Conservation (phyloP, 2,797 vertebrate genomes). For the Eidolon dupreanum region DNA sequence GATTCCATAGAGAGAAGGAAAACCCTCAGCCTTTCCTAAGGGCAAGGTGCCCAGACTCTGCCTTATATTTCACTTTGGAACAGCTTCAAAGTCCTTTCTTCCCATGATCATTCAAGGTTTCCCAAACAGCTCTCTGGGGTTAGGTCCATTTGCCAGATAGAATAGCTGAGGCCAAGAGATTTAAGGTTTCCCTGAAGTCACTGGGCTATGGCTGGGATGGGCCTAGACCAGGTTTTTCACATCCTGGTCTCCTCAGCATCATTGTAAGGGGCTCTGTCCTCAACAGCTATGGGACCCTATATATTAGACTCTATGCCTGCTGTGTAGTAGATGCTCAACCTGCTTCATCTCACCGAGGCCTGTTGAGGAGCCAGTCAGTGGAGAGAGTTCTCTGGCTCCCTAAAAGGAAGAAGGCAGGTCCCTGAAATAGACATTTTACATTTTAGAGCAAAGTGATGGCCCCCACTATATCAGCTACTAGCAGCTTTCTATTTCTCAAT, state of each 20-base stretch:
- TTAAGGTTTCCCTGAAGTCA: not conserved
- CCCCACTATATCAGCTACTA: not conserved
- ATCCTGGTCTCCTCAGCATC: not conserved
- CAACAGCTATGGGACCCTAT: not conserved
- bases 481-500: not conserved
- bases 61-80: not conserved
- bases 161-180: not conserved
- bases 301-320: not conserved
- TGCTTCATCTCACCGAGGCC: not conserved
- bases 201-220: not conserved
- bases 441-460: not conserved
- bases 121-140: not conserved
- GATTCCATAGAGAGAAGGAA: not conserved
- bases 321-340: not conserved
- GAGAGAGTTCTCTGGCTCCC: not conserved
- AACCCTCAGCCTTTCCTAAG: not conserved
- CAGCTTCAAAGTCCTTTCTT: not conserved
- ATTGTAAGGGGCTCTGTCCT: not conserved
- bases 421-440: not conserved
- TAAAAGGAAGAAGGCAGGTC: not conserved
- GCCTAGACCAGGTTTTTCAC: not conserved
- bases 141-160: not conserved
- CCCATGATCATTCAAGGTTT: not conserved
- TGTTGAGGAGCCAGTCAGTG: not conserved
- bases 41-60: not conserved